Percentiles rank a stretch among this genome's conserved stretches.
Evolutionary conservation across 2,113 vertebrate species (phyloP).

Genomic region (Carlito syrichta): DNA sequence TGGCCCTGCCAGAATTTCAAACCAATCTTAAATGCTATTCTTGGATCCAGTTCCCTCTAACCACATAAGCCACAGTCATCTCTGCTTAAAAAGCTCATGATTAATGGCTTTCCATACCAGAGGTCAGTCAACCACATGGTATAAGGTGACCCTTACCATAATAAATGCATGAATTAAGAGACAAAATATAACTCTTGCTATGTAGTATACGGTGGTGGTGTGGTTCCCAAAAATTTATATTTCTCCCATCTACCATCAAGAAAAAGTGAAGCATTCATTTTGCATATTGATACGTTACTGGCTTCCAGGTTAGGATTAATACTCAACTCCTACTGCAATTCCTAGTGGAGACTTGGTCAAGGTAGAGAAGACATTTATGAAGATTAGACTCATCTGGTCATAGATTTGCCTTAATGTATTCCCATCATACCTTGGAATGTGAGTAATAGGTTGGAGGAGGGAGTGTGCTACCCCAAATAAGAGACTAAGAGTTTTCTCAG

Average conservation of each 20-base stretch:
- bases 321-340: conserved; percentile 80
- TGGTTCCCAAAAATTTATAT: conserved; percentile 51
- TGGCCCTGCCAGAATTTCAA: conserved; percentile 84
- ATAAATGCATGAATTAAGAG: conserved; percentile 65
- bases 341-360: conserved; percentile 82
- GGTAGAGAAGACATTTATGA: conserved; percentile 79
- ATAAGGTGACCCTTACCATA: conserved; percentile 84
- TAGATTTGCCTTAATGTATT: conserved; percentile 84
- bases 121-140: conserved; percentile 74
- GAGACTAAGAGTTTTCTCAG: conserved; percentile 84
- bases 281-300: conserved; percentile 71
- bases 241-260: conserved; percentile 55
- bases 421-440: conserved; percentile 84
- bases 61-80: conserved; percentile 52
- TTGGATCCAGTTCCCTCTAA: conserved; percentile 75
- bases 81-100: conserved; percentile 72
- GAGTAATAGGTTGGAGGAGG: conserved; percentile 84
- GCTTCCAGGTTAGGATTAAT: conserved; percentile 83
- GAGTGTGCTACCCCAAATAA: conserved; percentile 83
- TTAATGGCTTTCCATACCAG: conserved; percentile 50
- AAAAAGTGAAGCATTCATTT: conserved; percentile 51
- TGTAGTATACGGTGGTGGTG: conserved; percentile 53
- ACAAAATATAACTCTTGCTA: conserved; percentile 12
- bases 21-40: conserved; percentile 85
- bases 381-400: conserved; percentile 83